Evolutionary conservation across 2,888 invertebrate genomes (phyloP).

Genomic region (Conomelus anceps): DNA sequence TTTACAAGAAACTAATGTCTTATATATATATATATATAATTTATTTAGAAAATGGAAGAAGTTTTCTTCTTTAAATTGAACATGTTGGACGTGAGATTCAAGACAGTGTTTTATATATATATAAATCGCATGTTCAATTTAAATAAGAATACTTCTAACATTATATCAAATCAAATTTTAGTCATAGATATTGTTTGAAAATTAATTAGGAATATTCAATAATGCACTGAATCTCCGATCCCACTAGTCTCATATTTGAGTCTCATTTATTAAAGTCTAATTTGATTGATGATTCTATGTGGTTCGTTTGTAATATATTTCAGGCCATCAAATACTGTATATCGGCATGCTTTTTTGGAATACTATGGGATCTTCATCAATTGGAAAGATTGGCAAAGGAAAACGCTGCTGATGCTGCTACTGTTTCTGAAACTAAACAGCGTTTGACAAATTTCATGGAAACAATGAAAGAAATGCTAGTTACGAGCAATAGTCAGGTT

Average conservation of each 20-base stretch:
- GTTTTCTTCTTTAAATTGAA: neutral
- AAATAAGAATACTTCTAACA: too few relatives aligned
- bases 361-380: constrained; percentile 78
- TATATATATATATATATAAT: too few relatives aligned
- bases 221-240: too few relatives aligned
- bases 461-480: constrained; percentile 62
- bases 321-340: constrained; percentile 70
- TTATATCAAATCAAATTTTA: too few relatives aligned
- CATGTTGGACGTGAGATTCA: too few relatives aligned
- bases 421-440: constrained; percentile 54
- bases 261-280: neutral
- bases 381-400: constrained; percentile 65
- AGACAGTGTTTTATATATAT: too few relatives aligned
- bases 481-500: constrained; percentile 56
- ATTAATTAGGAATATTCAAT: too few relatives aligned
- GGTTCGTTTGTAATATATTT: neutral
- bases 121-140: too few relatives aligned
- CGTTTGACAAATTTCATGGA: constrained; percentile 70
- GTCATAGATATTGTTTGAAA: too few relatives aligned
- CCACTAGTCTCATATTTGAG: too few relatives aligned
- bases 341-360: constrained; percentile 60
- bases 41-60: too few relatives aligned
- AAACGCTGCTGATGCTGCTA: constrained; percentile 52
- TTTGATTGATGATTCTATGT: neutral
- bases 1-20: too few relatives aligned